Base-by-base conservation (phyloP, 2,797 vertebrate genomes). In the Cygnus olor region DNA sequence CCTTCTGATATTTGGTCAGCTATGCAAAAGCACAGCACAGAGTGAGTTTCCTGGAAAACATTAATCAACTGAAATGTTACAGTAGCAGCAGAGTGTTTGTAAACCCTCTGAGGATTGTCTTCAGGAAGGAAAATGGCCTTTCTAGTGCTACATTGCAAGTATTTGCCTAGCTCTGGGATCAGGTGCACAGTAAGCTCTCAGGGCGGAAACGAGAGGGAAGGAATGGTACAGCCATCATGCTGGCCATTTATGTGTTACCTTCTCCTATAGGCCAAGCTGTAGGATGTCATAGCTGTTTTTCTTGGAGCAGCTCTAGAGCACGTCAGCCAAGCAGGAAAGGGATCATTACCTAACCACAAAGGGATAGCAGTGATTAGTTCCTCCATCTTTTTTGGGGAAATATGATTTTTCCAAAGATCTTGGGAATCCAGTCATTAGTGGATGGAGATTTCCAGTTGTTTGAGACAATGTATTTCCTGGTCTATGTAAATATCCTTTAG, bases 211-310 rank as follows among this genome's bases (percentile, higher is more conserved):
- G 17, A 40, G 19, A 18, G 56, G 15, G 68, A 73, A 64, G 16
- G 14, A 54, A 57, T 1, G 11, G 5, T 40, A 34, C 0, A 16
- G 28, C 30, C 42, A 40, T 36, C 42, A 14, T 0, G 3, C 18
- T 51, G 45, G 3, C 22, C 5, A 2, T 69, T 89, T 40, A 32
- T 82, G 7, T 45, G 57, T 66, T 72, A 15, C 19, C 12, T 45
- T 49, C 34, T n/a, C 68, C 36, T 82, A 7, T 30, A 70, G 54
- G 22, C 11, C 20, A 61, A 49, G 38, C 61, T 40, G 27, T 13
- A 45, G 24, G 22, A 45, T 24, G 25, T 56, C 44, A 10, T 3
- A 65, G 25, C 28, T 12, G 3, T 27, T 93, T 91, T 90, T 72
- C 53, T 78, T 77, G 38, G 32, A 80, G 19, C 24, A 64, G 17